Base-by-base conservation (phyloP, 1,140 invertebrate species). In the Adelges cooleyi region DNA sequence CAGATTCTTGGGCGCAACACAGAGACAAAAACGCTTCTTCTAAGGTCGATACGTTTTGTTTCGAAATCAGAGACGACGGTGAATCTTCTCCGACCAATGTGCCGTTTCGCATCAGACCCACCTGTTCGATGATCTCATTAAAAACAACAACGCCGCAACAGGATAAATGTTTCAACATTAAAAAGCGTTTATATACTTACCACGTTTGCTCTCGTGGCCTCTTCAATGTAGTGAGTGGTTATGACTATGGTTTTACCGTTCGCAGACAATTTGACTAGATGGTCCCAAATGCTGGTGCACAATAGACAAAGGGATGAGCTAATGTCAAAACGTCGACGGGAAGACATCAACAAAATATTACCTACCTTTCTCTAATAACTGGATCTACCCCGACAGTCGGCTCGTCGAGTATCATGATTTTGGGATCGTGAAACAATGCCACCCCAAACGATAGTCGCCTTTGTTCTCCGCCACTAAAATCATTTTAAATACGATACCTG, bases 161-260 rank as follows among this genome's bases (percentile, higher is more conserved):
- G 29, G 11, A 33, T 33, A 33, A 11, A 33, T 33, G 11, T 33
- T 33, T 6, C 29, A 6, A 33, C 29, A 11, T 33, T 11, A 33
- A 33, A 33, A 33, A 11, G 11, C 11, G 5, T 33, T 6, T 6
- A 11, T 33, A 33, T 33, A 33, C 29, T 33, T 78, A 92, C 90
- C 77, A 79, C 84, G 74, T 91, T 78, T 15, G 90, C 87, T 73
- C 90, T 84, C 71, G 84, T 82, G 3, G 90, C 85, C 76, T 96
- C 92, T 72, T 95, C 92, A 48, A 95, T 92, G 71, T 96, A 96
- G 78, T 96, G 92, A 13, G 92, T 96, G 1, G 92, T 96, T 52
- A 96, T 92, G 40, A 96, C 84, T 23, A 89, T 80, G 1, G 86
- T 83, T 27, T 83, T 84, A 22, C 81, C 80, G 67, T 81, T 80